These are phyloP conservation scores for Drosophila sturtevanti DNA, from an alignment of 1,140 invertebrate genomes.

Conservation along the genomic window DNA sequence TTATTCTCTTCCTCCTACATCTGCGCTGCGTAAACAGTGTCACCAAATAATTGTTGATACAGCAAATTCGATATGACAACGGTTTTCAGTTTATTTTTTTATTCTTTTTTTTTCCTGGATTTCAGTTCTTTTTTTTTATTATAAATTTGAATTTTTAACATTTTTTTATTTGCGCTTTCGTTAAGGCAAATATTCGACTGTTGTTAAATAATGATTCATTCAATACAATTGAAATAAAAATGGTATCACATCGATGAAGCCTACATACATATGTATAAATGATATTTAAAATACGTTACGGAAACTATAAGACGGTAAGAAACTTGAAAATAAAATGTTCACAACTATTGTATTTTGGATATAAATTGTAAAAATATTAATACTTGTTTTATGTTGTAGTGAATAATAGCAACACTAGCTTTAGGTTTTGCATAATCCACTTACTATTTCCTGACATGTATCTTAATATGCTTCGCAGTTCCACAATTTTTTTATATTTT, in stretches of 20 bases:
- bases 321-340: too few species aligned
- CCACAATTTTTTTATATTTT: too few species aligned
- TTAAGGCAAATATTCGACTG: not conserved
- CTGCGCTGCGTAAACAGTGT: slow-evolving; percentile 48
- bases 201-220: not conserved
- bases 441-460: too few species aligned
- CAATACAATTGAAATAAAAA: not conserved
- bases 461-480: too few species aligned
- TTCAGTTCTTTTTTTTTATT: not conserved
- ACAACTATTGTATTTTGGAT: too few species aligned
- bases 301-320: too few species aligned
- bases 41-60: slow-evolving; percentile 53
- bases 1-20: not conserved
- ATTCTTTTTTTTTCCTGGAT: not conserved
- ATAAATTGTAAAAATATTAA: too few species aligned
- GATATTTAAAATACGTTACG: too few species aligned
- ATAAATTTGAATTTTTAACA: slow-evolving; percentile 31
- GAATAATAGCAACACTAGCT: too few species aligned
- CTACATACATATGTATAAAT: not conserved
- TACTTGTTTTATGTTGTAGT: too few species aligned
- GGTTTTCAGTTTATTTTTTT: not conserved
- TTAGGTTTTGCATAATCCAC: too few species aligned
- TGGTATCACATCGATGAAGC: not conserved
- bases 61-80: slow-evolving; percentile 50
- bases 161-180: slow-evolving; percentile 2